A percentile compares a stretch with the other conserved stretches of the same genome.
phyloP scores from a whole-genome alignment of 2,797 vertebrate genomes.

The Oceanodroma leucorhoa region DNA sequence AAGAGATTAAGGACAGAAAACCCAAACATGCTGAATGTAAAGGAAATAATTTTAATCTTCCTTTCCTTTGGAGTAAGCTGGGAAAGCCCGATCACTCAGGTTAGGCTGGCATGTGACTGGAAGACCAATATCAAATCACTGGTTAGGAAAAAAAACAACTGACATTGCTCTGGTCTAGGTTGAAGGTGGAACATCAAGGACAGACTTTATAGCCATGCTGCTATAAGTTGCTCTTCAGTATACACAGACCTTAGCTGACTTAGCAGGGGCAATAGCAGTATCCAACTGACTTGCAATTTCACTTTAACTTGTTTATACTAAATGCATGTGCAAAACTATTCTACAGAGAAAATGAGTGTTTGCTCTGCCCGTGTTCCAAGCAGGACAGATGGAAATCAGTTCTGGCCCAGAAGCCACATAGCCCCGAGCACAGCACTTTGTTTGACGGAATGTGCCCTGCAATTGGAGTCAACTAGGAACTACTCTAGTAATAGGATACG shows the following conservation, averaged over 20 bases:
- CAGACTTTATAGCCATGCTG: not conserved
- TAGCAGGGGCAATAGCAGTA: not conserved
- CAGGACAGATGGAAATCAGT: constrained; percentile 27
- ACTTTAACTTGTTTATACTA: not conserved
- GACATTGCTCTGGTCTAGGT: not conserved
- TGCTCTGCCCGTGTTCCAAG: not conserved
- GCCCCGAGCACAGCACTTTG: not conserved
- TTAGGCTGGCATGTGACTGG: not conserved
- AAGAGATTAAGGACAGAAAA: not conserved
- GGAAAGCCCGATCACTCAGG: not conserved
- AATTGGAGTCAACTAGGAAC: not conserved
- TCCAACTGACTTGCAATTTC: not conserved
- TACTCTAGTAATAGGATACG: not conserved
- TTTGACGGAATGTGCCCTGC: not conserved
- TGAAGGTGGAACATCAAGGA: not conserved
- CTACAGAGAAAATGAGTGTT: not conserved
- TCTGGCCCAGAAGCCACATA: not conserved
- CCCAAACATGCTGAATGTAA: not conserved
- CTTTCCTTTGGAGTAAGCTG: not conserved
- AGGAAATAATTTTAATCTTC: not conserved
- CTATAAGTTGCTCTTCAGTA: not conserved
- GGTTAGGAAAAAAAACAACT: not conserved
- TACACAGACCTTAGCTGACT: not conserved
- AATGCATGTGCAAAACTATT: not conserved
- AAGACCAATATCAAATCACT: not conserved